Conservation (phyloP, 2,888 invertebrate genomes). For the Artemia sp. region DNA sequence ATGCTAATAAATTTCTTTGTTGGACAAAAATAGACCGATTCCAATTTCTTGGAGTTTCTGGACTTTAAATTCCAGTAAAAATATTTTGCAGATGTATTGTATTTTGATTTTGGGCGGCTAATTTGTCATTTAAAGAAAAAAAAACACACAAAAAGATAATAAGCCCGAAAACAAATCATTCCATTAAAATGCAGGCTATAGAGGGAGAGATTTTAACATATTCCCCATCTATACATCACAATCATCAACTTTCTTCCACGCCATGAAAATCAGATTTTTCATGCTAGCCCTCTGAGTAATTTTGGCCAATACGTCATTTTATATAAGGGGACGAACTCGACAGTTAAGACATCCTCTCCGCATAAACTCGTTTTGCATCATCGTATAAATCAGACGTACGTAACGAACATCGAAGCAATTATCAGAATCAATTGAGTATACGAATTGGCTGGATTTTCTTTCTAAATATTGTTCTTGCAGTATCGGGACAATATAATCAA, state of each 20-base stretch:
- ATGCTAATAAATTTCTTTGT: too few species aligned
- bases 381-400: constrained; percentile 9
- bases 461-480: constrained; percentile 1
- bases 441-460: not conserved
- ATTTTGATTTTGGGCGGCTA: too few species aligned
- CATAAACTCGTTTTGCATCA: constrained; percentile 14
- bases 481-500: constrained; percentile 18
- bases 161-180: not conserved
- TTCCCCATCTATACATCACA: not conserved
- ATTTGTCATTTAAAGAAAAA: too few species aligned
- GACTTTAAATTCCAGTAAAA: too few species aligned
- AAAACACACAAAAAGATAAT: not conserved
- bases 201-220: not conserved
- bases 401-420: constrained; percentile 14
- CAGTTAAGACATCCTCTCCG: constrained; percentile 2
- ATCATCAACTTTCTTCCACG: constrained; percentile 14
- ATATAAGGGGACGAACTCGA: constrained; percentile 4
- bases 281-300: not conserved
- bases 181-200: not conserved
- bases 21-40: too few species aligned
- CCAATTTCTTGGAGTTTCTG: too few species aligned
- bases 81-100: too few species aligned
- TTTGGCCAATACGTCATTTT: not conserved
- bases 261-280: not conserved
- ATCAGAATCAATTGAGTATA: not conserved